Base-by-base conservation (phyloP, 23 tunicate species). In the Pegea sp. region DNA sequence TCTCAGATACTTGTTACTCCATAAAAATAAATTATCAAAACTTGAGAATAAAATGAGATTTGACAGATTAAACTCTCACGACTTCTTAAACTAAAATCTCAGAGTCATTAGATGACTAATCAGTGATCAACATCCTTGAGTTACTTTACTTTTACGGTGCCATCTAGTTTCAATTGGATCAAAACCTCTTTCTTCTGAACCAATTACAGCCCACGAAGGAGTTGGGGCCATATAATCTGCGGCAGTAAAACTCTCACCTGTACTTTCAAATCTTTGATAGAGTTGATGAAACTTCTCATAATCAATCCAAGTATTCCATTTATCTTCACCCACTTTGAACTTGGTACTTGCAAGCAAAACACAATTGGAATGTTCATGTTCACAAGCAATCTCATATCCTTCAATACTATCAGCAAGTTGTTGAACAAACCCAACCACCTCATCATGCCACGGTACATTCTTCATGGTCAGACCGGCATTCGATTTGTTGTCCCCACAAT, bases 381-480 rank as follows among this genome's bases (percentile, higher is more conserved):
- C 98, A 52, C 81, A 65, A 6, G 98, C 75, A 43, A 89, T 60
- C 27, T 70, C 90, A 52, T 89, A 89, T 23, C 61, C 71, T 5
- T 74, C 71, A 28, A 89, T 42, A 11, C 61, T 3, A 4, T 53
- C 53, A 0, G 70, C 75, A 27, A 89, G 51, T 61, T 54, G 55
- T 5, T 24, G 49, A 7, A 77, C 88, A 65, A 89, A 89, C 30
- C 68, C 43, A 38, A 89, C 34, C 18, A 89, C 90, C 56, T 89
- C 90, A 31, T 89, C 98, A 52, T 89, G 98, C 98, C 98, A 89
- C 21, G 98, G 98, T 2, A 89, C 98, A 58, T 89, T 89, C 53
- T 77, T 67, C 62, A 89, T 56, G 20, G 90, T 89, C 30, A 84
- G 57, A 1, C 95, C 95, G 26, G 71, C 95, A 33, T 68, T 78